Base-by-base conservation (phyloP, 2,888 invertebrate genomes). In the Tachina grossa region DNA sequence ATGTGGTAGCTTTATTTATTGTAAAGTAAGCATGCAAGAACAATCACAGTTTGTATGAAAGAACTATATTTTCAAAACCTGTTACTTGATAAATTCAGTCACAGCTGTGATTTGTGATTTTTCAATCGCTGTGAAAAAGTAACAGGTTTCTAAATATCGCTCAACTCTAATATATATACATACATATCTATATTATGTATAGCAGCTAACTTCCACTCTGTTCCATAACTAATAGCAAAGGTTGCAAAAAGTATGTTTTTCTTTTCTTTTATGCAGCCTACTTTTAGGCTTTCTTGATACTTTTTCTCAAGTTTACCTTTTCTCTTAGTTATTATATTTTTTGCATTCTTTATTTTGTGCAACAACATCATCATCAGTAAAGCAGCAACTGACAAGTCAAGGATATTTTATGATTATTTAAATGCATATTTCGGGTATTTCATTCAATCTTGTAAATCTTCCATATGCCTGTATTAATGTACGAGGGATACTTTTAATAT, bases 401-500 rank as follows among this genome's bases (percentile, higher is more conserved):
- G 82, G 82, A 79, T 85, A 79, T 82, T 78, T 82, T 75, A 59
- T 82, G 82, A 78, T 78, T 78, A 57, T 68, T 69, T 77, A 74
- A 85, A 82, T 74, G 69, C 69, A 75, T 83, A 57, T 57, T 66
- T 68, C 3, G 51, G 53, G 31, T 45, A 14, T 63, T 63, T 31
- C 11, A n/a, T 68, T 59, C 41, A 69, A 71, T 71, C 47, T 39
- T 19, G 49, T 19, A 19, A 53, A 53, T 39, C 22, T 49, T 66
- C 31, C 47, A 14, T 47, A 47, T 19, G 9, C 16, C 39, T 43
- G 63, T 43, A 41, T 75, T 61, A 16, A 51, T 49, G 39, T 39
- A 59, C n/a, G n/a, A n/a, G n/a, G n/a, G n/a, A n/a, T n/a, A n/a
- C n/a, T n/a, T n/a, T n/a, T n/a, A n/a, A n/a, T n/a, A n/a, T n/a